Evolutionary conservation across 1,140 invertebrate genomes (phyloP).

Genomic region (Drosophila nikananu): DNA sequence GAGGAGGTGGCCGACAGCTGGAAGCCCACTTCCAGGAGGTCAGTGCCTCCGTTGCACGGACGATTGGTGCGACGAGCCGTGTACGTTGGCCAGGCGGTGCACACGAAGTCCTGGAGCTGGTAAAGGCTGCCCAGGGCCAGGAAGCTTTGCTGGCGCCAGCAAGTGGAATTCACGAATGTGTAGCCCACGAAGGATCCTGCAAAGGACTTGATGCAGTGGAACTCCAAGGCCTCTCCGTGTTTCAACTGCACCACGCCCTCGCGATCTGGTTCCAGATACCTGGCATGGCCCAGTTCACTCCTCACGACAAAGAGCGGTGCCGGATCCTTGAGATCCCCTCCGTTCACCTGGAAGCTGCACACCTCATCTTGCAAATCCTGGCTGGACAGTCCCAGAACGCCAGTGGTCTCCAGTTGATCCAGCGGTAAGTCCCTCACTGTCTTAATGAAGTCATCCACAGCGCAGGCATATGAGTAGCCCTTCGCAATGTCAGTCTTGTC

Average conservation of each 20-base stretch:
- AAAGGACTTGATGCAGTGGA: conserved; percentile 67
- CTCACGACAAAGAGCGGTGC: conserved; percentile 61
- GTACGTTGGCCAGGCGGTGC: conserved; percentile 63
- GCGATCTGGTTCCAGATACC: conserved; percentile 63
- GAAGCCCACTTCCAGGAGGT: conserved; percentile 80
- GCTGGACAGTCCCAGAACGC: conserved; percentile 55
- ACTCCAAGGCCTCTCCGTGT: conserved; percentile 65
- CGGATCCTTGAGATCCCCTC: conserved; percentile 69
- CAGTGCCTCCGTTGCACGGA: conserved; percentile 74
- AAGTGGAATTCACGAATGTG: conserved; percentile 52
- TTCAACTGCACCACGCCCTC: conserved; percentile 55
- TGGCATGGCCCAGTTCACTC: conserved; percentile 16
- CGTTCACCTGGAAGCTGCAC: conserved; percentile 64
- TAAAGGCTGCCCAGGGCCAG: conserved; percentile 58
- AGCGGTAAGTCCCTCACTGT: conserved; percentile 85
- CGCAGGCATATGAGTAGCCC: conserved; percentile 89
- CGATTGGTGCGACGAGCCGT: conserved; percentile 74
- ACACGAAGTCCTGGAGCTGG: conserved; percentile 77
- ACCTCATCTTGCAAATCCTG: conserved; percentile 8
- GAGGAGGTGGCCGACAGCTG: conserved; percentile 26
- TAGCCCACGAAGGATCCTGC: conserved; percentile 41
- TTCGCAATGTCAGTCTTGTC: conserved; percentile 84
- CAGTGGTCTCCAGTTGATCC: conserved; percentile 51
- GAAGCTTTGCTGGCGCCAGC: conserved; percentile 56
- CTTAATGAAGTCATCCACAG: conserved; percentile 87